Base-by-base conservation (phyloP, 2,888 invertebrate species). In the Cryptophagus acutangulus region DNA sequence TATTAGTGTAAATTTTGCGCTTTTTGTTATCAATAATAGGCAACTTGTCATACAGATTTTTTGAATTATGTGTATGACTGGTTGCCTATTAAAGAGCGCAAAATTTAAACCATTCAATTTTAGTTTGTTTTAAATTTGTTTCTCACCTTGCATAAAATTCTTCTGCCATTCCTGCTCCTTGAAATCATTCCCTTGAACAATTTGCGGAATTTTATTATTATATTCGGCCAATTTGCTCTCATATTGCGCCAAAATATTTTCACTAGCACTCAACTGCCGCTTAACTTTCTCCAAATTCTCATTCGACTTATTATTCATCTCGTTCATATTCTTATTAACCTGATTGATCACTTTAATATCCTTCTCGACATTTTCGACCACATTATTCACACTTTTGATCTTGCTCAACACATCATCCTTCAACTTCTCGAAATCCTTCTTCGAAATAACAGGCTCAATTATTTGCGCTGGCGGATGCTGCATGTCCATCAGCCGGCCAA, bases 181-280 rank as follows among this genome's bases (percentile, higher is more conserved):
- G 14, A 48, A 43, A 33, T 55, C 46, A 9, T 47, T 49, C 17
- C 48, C 25, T 2, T 52, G 47, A 13, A 52, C 38, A 14, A 52
- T 38, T 31, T 55, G 53, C 3, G 59, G 55, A 33, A 64, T 58
- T 41, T 61, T 56, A 34, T 66, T 66, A 37, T 66, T 67, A 36
- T 63, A 65, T 43, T 79, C 77, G 29, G 70, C 72, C 29, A 79
- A 59, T 51, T 77, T 77, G 36, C 71, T 63, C 52, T 78, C 77
- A 52, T 76, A 79, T 51, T 74, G 77, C 46, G 70, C 74, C 20
- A 80, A 63, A 2, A 79, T 62, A 43, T 74, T 71, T 61, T 78
- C 77, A 1, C 76, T 75, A 6, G 74, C 59, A 34, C 66, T 65
- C 28, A 77, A 57, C 45, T 73, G 70, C 8, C 58, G 62, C 43